Base-by-base conservation (phyloP, 2,888 invertebrate species). In the Anagyrus pseudococci region DNA sequence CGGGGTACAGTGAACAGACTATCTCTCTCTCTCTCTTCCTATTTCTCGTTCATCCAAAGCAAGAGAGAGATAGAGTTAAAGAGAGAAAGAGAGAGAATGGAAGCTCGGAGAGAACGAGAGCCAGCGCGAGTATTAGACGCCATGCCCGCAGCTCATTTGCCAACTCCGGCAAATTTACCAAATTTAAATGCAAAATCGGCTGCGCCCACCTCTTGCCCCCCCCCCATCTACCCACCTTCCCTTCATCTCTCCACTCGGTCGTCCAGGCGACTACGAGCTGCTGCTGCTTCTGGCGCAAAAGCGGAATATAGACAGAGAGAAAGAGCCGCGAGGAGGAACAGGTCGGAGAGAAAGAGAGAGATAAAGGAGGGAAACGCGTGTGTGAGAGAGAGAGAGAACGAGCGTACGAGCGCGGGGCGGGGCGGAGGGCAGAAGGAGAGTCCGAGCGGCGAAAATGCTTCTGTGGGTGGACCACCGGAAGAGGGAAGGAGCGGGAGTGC, bases 161-260 rank as follows among this genome's bases (percentile, higher is more conserved):
- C 75, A 78, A 78, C 77, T 78, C 76, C 72, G 77, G 76, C 72
- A 77, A 78, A 78, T 78, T 78, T 77, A 76, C 75, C 75, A 78
- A 78, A 78, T 78, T 78, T 78, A 78, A 78, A 78, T 78, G 78
- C 78, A 78, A 78, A 78, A 78, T 78, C 78, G 77, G 74, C 73
- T 71, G 71, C 69, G 47, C 26, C 46, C 33, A 53, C 54, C n/a
- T 58, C 52, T 33, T 19, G 61, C 53, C n/a, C n/a, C n/a, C n/a
- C n/a, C n/a, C n/a, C n/a, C n/a, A n/a, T 62, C 58, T 54, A 53
- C 60, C 19, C 43, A 43, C n/a, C 72, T n/a, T n/a, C n/a, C n/a
- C n/a, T n/a, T n/a, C n/a, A n/a, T 62, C 58, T 54, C 48, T 56
- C 19, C 43, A 43, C n/a, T 71, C 68, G 69, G 69, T 67, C 68